Conservation (phyloP, 2,113 vertebrate genomes). For the Erinaceus europaeus region DNA sequence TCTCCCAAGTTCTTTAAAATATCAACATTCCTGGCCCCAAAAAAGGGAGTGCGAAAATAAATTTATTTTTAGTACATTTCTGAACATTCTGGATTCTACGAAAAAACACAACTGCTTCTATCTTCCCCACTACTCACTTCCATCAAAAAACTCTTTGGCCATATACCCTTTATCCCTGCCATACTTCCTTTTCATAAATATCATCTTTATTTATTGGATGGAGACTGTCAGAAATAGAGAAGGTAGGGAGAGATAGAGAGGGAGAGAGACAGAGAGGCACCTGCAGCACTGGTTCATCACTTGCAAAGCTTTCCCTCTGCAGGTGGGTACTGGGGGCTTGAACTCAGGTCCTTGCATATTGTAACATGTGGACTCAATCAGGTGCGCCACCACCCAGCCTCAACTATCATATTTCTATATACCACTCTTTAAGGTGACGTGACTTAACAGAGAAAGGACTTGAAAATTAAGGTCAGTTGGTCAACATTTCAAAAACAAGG, state of each 20-base stretch:
- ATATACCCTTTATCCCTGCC: not conserved
- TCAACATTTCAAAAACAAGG: conserved; percentile 41
- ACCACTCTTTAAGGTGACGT: not conserved
- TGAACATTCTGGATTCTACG: conserved; percentile 39
- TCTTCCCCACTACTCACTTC: not conserved
- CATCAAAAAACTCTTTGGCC: not conserved
- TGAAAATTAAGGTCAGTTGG: not conserved
- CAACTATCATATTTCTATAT: not conserved
- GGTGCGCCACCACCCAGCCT: too few relatives aligned
- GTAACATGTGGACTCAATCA: too few relatives aligned
- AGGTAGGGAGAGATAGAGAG: too few relatives aligned
- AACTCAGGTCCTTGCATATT: too few relatives aligned
- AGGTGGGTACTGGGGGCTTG: too few relatives aligned
- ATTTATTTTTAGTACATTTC: conserved; percentile 46
- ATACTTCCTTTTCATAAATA: too few relatives aligned
- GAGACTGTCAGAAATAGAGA: too few relatives aligned
- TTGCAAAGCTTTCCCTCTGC: too few relatives aligned
- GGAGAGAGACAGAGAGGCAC: too few relatives aligned
- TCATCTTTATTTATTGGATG: too few relatives aligned
- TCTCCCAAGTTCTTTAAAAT: conserved; percentile 64
- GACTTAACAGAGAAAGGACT: not conserved
- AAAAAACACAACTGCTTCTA: not conserved
- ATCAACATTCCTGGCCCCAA: conserved; percentile 23
- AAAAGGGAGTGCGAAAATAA: conserved; percentile 35
- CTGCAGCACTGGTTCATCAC: too few relatives aligned